These are phyloP conservation scores for Nibea coibor DNA, from an alignment of 2,113 vertebrate genomes.

Conservation along the genomic window DNA sequence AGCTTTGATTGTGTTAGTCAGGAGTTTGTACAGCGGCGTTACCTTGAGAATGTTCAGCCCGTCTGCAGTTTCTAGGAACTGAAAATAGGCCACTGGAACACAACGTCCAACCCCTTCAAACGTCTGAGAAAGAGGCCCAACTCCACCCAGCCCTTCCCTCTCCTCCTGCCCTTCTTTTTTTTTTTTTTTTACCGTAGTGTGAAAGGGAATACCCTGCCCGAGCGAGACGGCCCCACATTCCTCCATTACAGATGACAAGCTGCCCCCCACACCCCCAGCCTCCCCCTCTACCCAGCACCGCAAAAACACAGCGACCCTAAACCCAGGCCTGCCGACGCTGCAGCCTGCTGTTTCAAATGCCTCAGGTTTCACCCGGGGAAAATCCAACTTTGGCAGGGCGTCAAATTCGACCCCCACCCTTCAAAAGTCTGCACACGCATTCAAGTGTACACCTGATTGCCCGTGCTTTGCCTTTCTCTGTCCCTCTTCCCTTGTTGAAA, in stretches of 20 bases:
- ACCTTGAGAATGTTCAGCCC: constrained; percentile 26
- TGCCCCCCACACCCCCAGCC: background rate
- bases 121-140: constrained; percentile 50
- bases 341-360: constrained; percentile 67
- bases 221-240: constrained; percentile 73
- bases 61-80: constrained; percentile 52
- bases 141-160: constrained; percentile 51
- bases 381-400: constrained; percentile 58
- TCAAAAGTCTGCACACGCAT: constrained; percentile 20
- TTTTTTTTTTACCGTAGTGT: constrained; percentile 38
- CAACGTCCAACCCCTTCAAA: constrained; percentile 27
- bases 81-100: constrained; percentile 71
- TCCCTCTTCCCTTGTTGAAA: constrained; percentile 54
- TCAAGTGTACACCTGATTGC: constrained; percentile 40
- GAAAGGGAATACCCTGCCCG: constrained; percentile 77
- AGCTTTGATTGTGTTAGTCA: constrained; percentile 9
- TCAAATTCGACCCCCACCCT: constrained; percentile 43
- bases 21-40: constrained; percentile 23
- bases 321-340: constrained; percentile 60
- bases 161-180: constrained; percentile 40
- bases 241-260: constrained; percentile 77
- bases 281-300: background rate
- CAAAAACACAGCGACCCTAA: constrained; percentile 26
- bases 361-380: constrained; percentile 71
- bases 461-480: constrained; percentile 7